A percentile compares a stretch with the other conserved stretches of the same genome.
Evolutionary conservation across 2,113 vertebrate species (phyloP).

Genomic region (Paratilapia polleni): DNA sequence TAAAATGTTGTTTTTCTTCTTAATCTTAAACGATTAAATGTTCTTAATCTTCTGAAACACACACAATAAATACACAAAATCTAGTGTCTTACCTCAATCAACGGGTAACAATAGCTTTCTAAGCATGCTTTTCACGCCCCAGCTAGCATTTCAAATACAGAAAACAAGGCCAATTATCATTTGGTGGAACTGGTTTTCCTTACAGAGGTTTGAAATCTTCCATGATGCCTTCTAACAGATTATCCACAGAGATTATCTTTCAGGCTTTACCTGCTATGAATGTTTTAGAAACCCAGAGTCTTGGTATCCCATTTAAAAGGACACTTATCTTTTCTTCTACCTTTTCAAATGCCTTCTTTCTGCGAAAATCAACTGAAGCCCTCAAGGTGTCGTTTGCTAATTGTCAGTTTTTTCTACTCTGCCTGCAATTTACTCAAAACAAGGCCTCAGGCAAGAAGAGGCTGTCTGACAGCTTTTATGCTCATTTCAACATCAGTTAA

Average conservation of each 20-base stretch:
- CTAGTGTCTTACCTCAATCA: constrained; percentile 39
- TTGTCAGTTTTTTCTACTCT: neutral
- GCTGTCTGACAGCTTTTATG: neutral
- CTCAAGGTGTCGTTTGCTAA: neutral
- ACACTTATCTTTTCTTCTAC: neutral
- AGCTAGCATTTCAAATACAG: constrained; percentile 28
- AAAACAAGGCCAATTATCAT: constrained; percentile 2
- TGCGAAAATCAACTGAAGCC: neutral
- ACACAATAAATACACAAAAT: neutral
- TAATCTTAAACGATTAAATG: no score
- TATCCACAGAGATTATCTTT: neutral
- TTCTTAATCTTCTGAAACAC: neutral
- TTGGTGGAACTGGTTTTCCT: constrained; percentile 57
- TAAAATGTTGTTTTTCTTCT: neutral
- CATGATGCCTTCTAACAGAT: neutral
- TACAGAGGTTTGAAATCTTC: neutral
- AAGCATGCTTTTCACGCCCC: constrained; percentile 40
- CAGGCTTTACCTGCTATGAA: neutral
- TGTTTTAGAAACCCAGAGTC: neutral
- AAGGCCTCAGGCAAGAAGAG: constrained; percentile 4
- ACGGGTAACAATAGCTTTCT: constrained; percentile 45
- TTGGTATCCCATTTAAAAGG: neutral
- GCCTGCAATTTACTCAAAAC: constrained; percentile 5
- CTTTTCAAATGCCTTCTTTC: neutral
- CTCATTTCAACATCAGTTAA: neutral